phyloP scores from a whole-genome alignment of 92 coral and sea anemone species.

The Zoanthus sociatus region DNA sequence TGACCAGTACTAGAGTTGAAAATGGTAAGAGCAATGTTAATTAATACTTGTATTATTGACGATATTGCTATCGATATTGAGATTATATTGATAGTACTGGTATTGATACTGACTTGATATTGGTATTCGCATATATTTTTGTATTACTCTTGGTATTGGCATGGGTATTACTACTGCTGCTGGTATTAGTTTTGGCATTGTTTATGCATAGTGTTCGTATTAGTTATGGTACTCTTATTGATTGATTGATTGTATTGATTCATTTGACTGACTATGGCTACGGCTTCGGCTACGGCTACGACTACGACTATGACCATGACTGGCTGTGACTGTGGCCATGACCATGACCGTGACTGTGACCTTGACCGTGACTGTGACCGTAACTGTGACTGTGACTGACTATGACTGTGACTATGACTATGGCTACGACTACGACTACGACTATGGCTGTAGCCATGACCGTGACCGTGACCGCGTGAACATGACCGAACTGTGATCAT shows the following conservation, averaged over 20 bases:
- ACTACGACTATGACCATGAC: no score
- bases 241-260: no score
- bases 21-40: not conserved
- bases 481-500: no score
- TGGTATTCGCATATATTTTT: not conserved
- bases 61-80: not conserved
- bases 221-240: constrained; percentile 2
- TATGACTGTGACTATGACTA: not conserved
- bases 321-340: not conserved
- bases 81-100: not conserved
- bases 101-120: not conserved
- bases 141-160: not conserved
- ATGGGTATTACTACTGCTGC: not conserved
- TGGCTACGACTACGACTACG: no score
- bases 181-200: not conserved
- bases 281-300: no score
- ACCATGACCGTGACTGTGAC: no score
- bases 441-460: not conserved
- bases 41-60: not conserved
- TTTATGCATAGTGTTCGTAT: not conserved
- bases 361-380: no score
- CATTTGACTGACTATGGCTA: not conserved
- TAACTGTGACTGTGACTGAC: not conserved
- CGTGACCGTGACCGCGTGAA: not conserved
- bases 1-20: not conserved